Percentiles rank a stretch among this genome's conserved stretches.
These are phyloP conservation scores for Umimayanthus kanabou DNA, from an alignment of 92 coral and sea anemone genomes.

Conservation along the genomic window DNA sequence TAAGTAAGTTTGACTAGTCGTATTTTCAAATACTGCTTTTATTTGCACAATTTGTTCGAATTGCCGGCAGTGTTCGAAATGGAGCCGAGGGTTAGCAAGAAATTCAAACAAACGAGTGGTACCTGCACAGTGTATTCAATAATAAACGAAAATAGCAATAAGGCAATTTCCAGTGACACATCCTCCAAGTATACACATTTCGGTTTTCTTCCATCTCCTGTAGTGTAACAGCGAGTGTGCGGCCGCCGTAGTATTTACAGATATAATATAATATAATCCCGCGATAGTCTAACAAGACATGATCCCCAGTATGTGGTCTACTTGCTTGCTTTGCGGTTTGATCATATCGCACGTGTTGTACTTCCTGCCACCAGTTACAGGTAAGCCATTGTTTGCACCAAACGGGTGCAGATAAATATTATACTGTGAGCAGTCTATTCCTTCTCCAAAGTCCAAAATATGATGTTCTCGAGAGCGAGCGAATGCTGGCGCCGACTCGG, in stretches of 20 bases:
- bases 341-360: not conserved
- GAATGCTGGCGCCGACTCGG: too few species aligned
- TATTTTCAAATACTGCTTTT: not conserved
- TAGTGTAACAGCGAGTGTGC: not conserved
- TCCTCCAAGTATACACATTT: not conserved
- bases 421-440: not conserved
- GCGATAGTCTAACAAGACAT: not conserved
- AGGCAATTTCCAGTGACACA: not conserved
- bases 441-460: not conserved
- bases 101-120: not conserved
- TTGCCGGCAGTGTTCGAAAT: not conserved
- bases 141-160: constrained; percentile 19
- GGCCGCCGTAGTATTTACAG: not conserved
- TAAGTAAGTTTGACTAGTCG: not conserved
- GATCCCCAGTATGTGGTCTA: not conserved
- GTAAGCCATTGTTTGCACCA: not conserved
- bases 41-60: not conserved
- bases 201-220: not conserved
- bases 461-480: not conserved
- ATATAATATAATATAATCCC: too few species aligned
- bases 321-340: not conserved
- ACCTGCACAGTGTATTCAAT: constrained; percentile 9
- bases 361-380: constrained; percentile 19
- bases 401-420: not conserved
- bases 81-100: not conserved